Percentiles rank a stretch among this genome's conserved stretches.
phyloP scores from a whole-genome alignment of 2,797 vertebrate genomes.

The Pithecia hirsuta region DNA sequence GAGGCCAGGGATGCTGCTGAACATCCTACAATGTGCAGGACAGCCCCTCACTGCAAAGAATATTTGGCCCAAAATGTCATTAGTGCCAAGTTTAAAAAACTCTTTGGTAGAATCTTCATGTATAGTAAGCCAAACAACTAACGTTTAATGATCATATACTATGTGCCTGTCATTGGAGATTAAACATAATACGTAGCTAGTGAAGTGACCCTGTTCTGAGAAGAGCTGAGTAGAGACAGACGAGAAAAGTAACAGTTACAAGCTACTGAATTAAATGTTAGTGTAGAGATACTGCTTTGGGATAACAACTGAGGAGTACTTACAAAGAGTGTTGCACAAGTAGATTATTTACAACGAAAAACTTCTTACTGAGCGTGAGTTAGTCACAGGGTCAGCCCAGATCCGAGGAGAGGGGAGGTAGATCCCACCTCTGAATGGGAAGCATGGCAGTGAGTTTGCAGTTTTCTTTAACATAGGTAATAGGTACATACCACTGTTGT shows the following conservation, averaged over 20 bases:
- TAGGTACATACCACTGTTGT: background rate
- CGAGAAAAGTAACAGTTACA: background rate
- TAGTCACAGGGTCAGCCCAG: background rate
- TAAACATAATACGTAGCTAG: background rate
- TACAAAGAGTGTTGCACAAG: background rate
- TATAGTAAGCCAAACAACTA: background rate
- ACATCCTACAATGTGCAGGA: background rate
- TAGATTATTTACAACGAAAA: background rate
- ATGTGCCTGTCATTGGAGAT: background rate
- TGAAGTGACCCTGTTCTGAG: background rate
- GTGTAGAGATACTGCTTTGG: background rate
- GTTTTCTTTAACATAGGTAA: background rate
- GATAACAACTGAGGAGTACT: background rate
- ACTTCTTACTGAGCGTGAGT: background rate
- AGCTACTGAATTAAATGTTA: background rate
- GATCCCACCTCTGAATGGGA: background rate
- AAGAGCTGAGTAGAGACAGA: background rate
- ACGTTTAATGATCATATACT: background rate
- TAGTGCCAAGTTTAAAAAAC: background rate
- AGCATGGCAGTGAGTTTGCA: background rate
- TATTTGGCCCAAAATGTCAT: background rate
- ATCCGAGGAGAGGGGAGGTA: background rate
- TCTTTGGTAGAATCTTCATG: background rate
- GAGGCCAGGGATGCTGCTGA: background rate
- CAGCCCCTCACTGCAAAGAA: background rate